Percentiles rank a stretch among this genome's conserved stretches.
Conservation (phyloP, 2,888 invertebrate species). For the Idaea aversata region DNA sequence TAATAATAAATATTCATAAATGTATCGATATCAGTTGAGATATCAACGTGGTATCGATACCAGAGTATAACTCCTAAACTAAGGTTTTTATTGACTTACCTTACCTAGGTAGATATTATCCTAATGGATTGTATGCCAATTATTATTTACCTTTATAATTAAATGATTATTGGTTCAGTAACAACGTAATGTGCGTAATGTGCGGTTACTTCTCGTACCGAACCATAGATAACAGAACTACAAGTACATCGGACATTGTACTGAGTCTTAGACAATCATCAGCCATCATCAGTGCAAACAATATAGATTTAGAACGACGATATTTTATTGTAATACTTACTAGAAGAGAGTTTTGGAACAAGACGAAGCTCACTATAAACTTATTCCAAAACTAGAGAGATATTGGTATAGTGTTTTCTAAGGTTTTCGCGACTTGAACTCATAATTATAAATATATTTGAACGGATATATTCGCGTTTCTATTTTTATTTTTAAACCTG, state of each 20-base stretch:
- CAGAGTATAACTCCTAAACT: background rate
- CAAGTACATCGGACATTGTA: background rate
- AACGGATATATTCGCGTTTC: too few relatives aligned
- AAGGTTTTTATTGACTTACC: conserved; percentile 24
- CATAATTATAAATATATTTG: too few relatives aligned
- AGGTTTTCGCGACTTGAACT: too few relatives aligned
- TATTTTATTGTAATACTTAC: too few relatives aligned
- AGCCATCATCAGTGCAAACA: too few relatives aligned
- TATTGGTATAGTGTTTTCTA: too few relatives aligned
- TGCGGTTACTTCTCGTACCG: conserved; percentile 22
- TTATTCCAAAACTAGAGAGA: too few relatives aligned
- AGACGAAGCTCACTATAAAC: too few relatives aligned
- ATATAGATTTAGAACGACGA: too few relatives aligned
- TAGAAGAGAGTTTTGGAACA: too few relatives aligned
- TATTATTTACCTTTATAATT: conserved; percentile 49
- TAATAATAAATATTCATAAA: background rate
- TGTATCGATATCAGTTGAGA: background rate
- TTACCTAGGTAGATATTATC: conserved; percentile 43
- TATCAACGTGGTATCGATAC: background rate
- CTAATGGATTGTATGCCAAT: conserved; percentile 43
- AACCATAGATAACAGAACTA: background rate
- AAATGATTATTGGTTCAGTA: conserved; percentile 52
- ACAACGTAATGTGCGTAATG: conserved; percentile 49
- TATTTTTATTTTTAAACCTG: too few relatives aligned
- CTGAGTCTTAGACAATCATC: too few relatives aligned